These are phyloP conservation scores for Galerucella pusilla DNA, from an alignment of 2,888 invertebrate species.

Conservation along the genomic window DNA sequence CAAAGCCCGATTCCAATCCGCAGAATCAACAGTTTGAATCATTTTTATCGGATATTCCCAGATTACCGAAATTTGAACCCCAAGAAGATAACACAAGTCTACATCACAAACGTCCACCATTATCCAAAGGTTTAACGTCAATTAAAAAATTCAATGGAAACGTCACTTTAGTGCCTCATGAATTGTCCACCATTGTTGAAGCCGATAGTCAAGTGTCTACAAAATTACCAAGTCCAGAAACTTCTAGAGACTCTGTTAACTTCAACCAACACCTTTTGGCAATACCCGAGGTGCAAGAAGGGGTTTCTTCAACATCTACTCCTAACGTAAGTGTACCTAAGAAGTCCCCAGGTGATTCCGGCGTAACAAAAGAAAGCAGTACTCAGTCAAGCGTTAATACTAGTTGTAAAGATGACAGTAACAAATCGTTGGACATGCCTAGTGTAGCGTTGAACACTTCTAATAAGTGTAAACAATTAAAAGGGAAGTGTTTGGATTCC, in stretches of 20 bases:
- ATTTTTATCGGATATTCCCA: slow-evolving; percentile 61
- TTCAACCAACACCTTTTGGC: slow-evolving; percentile 12
- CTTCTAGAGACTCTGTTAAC: slow-evolving; percentile 30
- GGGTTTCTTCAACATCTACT: not conserved
- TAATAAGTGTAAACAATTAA: slow-evolving; percentile 17
- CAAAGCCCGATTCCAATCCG: slow-evolving; percentile 15
- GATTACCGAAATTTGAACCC: slow-evolving; percentile 58
- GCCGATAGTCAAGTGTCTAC: slow-evolving; percentile 60
- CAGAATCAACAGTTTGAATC: slow-evolving; percentile 54
- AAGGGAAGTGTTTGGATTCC: not conserved
- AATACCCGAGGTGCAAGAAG: slow-evolving; percentile 22
- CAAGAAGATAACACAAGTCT: slow-evolving; percentile 29
- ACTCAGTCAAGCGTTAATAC: slow-evolving; percentile 5
- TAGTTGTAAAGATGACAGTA: slow-evolving; percentile 20
- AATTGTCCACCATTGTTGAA: slow-evolving; percentile 63
- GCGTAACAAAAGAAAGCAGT: not conserved
- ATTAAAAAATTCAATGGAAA: slow-evolving; percentile 56
- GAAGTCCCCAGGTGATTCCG: not conserved
- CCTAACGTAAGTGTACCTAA: slow-evolving; percentile 6
- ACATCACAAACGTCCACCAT: slow-evolving; percentile 59
- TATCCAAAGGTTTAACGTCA: slow-evolving; percentile 57
- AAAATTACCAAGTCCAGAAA: slow-evolving; percentile 46
- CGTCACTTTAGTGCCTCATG: slow-evolving; percentile 59
- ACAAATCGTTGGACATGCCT: slow-evolving; percentile 12
- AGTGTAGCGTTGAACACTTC: not conserved